phyloP scores from a whole-genome alignment of 2,797 vertebrate species.

The Octomys mimax region DNA sequence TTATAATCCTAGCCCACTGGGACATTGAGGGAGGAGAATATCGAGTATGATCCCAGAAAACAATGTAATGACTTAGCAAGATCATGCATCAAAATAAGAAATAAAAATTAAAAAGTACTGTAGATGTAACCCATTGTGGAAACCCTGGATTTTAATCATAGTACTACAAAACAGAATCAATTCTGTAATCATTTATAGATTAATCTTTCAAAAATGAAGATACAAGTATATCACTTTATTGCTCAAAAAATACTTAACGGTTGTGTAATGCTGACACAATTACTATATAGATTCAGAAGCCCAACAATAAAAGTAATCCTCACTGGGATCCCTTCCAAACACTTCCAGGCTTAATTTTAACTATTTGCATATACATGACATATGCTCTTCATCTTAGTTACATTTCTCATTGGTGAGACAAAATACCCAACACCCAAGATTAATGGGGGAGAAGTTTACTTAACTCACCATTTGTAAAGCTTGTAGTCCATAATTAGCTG shows the following conservation, averaged over 20 bases:
- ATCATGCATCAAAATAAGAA: neutral
- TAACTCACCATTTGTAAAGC: no score
- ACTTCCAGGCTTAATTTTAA: conserved; percentile 53
- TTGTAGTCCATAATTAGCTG: no score
- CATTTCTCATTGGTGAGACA: neutral
- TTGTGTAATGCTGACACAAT: neutral
- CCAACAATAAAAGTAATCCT: conserved; percentile 30
- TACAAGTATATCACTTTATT: neutral
- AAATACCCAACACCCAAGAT: neutral
- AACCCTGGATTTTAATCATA: neutral
- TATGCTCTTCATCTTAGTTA: neutral
- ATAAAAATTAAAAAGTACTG: neutral
- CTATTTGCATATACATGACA: neutral
- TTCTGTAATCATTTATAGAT: conserved; percentile 43
- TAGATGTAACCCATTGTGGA: neutral
- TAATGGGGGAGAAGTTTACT: no score
- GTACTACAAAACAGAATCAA: neutral
- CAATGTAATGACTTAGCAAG: neutral
- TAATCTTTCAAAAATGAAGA: conserved; percentile 14
- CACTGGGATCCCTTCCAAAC: neutral
- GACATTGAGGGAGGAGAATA: neutral
- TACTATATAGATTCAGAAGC: neutral
- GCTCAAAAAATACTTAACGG: conserved; percentile 11
- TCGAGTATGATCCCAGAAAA: neutral
- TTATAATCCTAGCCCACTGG: neutral